Evolutionary conservation across 2,113 vertebrate genomes (phyloP).

Genomic region (Bujurquina vittata): DNA sequence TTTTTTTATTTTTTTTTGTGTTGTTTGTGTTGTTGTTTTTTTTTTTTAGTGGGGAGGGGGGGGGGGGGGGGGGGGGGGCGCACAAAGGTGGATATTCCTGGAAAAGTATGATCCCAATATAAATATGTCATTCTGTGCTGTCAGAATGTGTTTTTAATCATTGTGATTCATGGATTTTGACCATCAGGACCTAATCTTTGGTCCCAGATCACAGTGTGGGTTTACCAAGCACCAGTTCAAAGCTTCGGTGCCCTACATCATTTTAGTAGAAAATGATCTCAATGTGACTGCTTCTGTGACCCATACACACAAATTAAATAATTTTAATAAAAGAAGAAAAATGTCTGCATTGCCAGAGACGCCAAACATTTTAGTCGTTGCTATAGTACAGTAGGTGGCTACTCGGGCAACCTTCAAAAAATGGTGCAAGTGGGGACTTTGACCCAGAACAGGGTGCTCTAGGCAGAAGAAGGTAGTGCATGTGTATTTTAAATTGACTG

Average conservation of each 20-base stretch:
- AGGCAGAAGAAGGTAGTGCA: not conserved
- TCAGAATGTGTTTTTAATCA: not conserved
- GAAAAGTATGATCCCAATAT: not conserved
- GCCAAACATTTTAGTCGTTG: not conserved
- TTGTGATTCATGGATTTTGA: not conserved
- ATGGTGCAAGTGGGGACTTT: not conserved
- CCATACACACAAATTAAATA: not conserved
- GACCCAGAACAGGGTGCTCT: not conserved
- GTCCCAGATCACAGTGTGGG: not conserved
- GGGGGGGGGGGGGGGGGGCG: too few relatives aligned
- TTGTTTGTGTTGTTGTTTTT: too few relatives aligned
- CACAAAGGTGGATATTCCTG: not conserved
- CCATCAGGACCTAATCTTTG: not conserved
- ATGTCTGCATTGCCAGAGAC: not conserved
- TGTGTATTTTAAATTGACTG: not conserved
- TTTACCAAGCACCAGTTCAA: slow-evolving; percentile 4
- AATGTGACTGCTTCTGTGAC: not conserved
- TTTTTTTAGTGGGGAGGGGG: too few relatives aligned
- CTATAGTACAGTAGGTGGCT: not conserved
- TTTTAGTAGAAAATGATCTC: not conserved
- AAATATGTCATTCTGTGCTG: not conserved
- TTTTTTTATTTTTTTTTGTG: too few relatives aligned
- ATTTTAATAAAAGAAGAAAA: not conserved
- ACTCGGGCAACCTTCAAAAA: not conserved
- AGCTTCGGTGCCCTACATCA: slow-evolving; percentile 8